Evolutionary conservation across 2,888 invertebrate genomes (phyloP).

Genomic region (Coelinius sp.): DNA sequence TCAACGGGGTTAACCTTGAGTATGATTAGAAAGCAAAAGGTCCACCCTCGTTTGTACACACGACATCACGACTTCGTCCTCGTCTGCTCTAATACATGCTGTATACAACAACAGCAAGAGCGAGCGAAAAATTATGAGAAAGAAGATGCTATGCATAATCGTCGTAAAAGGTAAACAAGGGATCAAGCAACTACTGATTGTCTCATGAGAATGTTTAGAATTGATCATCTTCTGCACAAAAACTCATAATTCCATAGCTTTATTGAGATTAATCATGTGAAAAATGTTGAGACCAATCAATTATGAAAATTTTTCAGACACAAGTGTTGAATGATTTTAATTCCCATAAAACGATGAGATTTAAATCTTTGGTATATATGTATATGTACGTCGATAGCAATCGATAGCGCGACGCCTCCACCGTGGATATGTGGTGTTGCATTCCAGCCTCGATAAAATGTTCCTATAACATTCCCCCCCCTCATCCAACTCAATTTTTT

Average conservation of each 20-base stretch:
- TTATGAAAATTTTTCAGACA: no score
- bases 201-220: no score
- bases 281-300: no score
- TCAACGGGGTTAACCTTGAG: constrained; percentile 67
- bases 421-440: constrained; percentile 2
- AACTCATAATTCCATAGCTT: no score
- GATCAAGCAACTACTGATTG: no score
- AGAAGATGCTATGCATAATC: not conserved
- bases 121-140: not conserved
- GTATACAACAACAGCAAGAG: no score
- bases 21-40: constrained; percentile 70
- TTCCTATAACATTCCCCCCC: constrained; percentile 1
- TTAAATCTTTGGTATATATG: not conserved
- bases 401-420: constrained; percentile 4
- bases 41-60: constrained; percentile 59
- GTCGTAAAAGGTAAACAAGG: no score
- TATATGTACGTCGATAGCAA: not conserved
- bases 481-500: not conserved
- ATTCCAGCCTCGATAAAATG: constrained; percentile 23
- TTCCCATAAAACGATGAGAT: not conserved
- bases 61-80: constrained; percentile 65
- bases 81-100: constrained; percentile 37
- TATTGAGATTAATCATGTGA: no score
- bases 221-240: no score
- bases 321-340: no score